Evolutionary conservation across 2,888 invertebrate species (phyloP), one percentile per base, ranked within the genome.

Genomic region (Meliscaeva auricollis): DNA sequence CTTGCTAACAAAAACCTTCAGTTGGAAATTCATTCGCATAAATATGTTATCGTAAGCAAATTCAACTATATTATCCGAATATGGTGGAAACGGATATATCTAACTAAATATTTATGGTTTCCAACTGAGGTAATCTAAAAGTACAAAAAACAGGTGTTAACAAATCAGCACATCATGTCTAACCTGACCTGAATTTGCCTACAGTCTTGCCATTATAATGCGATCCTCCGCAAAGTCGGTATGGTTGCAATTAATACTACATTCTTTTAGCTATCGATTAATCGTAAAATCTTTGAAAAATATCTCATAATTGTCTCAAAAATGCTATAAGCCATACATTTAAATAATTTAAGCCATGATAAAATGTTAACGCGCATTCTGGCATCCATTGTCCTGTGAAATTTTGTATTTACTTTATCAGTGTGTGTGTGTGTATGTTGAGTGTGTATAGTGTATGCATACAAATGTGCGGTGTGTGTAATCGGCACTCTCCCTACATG

Each of bases 41-140:
- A 81, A 81, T 81, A 81, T 64, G 75, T 50, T 75, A n/a, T n/a
- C n/a, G n/a, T n/a, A 48, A 50, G 75, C 69, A 48, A 64, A 64
- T 41, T 64, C 13, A 52, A 11, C 44, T 60, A 56, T 69, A 52
- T 15, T 50, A 50, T 41, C 13, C 58, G 46, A 3, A 56, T 8
- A 7, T 38, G 11, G 9, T 9, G 5, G 11, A 50, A 4, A 0
- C 4, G 35, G 9, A 48, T 4, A 32, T 8, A 11, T 7, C 7
- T 20, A 15, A 38, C 30, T 30, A 68, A 15, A 6, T 48, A 15
- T 15, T 2, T 44, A 32, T 62, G 30, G 5, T 38, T 38, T 3
- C 3, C 7, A 9, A n/a, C n/a, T n/a, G n/a, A n/a, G n/a, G n/a
- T n/a, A n/a, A n/a, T n/a, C n/a, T n/a, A n/a, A n/a, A n/a, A n/a